Conservation (phyloP, 2,888 invertebrate species). For the Aspidiotus destructor region DNA sequence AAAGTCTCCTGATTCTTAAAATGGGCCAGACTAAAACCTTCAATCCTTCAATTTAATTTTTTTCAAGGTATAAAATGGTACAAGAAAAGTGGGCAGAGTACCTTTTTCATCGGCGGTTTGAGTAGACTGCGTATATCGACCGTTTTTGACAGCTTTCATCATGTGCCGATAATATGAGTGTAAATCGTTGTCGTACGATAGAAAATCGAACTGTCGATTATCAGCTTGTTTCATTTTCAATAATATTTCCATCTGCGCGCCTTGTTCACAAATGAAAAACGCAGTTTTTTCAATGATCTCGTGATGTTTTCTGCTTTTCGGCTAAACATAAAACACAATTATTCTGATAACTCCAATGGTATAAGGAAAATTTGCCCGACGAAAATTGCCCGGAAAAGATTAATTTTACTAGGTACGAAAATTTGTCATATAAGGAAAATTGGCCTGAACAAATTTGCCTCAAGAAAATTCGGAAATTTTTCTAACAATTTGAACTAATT, state of each 20-base stretch:
- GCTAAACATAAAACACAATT: slow-evolving; percentile 49
- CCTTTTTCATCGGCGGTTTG: neutral
- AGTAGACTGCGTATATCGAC: slow-evolving; percentile 48
- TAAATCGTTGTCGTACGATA: slow-evolving; percentile 72
- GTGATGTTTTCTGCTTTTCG: slow-evolving; percentile 75
- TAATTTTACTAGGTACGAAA: neutral
- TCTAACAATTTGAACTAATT: no score
- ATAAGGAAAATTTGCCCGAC: slow-evolving; percentile 4
- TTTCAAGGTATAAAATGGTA: no score
- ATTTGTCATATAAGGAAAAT: no score
- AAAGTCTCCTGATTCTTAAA: no score
- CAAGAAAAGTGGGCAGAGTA: neutral
- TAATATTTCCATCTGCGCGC: slow-evolving; percentile 96
- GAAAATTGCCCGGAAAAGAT: neutral
- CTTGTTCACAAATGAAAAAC: slow-evolving; percentile 76
- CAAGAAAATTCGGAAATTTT: no score
- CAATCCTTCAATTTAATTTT: no score
- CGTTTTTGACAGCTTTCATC: slow-evolving; percentile 56
- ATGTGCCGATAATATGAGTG: slow-evolving; percentile 83
- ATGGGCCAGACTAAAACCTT: no score
- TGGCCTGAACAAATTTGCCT: no score
- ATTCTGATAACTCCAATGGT: no score
- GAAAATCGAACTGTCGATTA: slow-evolving; percentile 86
- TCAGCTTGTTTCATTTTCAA: slow-evolving; percentile 93
- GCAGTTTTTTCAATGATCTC: slow-evolving; percentile 93